Conservation (phyloP, 2,113 vertebrate species). For the zebrafish (Danio rerio) region GRCz12tu NC_133188.1:33687501-33688000, state of each 20-base stretch:
- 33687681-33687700: constrained; percentile 54
- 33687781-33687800: constrained; percentile 1
- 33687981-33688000: constrained; percentile 11
- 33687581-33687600: constrained; percentile 55
- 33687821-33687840: background rate
- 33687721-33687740: constrained; percentile 50
- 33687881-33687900: background rate
- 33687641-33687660: constrained; percentile 31
- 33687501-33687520: constrained; percentile 56
- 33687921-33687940: background rate
- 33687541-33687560: constrained; percentile 65
- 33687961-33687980: constrained; percentile 11
- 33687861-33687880: constrained; percentile 11
- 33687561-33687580: constrained; percentile 60
- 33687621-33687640: constrained; percentile 36
- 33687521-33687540: constrained; percentile 61
- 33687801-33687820: background rate
- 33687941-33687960: background rate
- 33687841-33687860: constrained; percentile 12
- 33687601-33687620: constrained; percentile 49
- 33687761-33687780: constrained; percentile 54
- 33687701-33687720: constrained; percentile 44
- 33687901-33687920: constrained; percentile 22
- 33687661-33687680: constrained; percentile 56
- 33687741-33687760: constrained; percentile 58